Evolutionary conservation across 1,140 invertebrate species (phyloP), one percentile per base, ranked within the genome.

Genomic region (Lepidurus arcticus): DNA sequence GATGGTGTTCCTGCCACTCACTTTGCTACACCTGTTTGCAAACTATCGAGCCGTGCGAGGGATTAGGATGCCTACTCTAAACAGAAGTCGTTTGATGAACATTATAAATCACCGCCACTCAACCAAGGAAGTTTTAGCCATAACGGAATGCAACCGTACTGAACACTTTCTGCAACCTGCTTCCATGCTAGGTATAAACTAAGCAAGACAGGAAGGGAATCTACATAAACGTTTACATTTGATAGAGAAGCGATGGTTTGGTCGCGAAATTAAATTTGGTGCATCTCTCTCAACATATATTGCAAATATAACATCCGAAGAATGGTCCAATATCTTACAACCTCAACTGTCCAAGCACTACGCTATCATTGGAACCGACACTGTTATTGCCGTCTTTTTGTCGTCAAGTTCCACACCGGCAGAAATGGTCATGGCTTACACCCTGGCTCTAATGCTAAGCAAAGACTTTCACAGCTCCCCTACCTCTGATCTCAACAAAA

Each of bases 31-130:
- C 86, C 85, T 98, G 1, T 90, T 89, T 83, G 90, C 93, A 7
- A 98, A 98, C 87, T 95, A 94, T 83, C 87, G 87, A 80, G 95
- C 95, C 9, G 93, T 98, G 0, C 89, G 88, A 81, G 86, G 91
- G 6, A 84, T 92, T 84, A 90, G 80, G 81, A 88, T 97, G 83
- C 89, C 91, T 82, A 90, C 90, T 1, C 88, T 98, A 9, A 98
- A 98, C 84, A 89, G 89, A 81, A 88, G 90, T 79, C 87, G 95
- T 47, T 89, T 94, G 73, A 84, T 91, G 47, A 86, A 92, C 77
- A 84, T 92, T 26, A 82, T 94, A 9, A 85, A 89, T 80, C 84
- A 89, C 77, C 94, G 89, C 84, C 84, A 92, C 42, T 82, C 83
- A 0, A 85, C 84, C 26, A 84, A 85, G 44, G 82, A 82, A 8